Base-by-base conservation (phyloP, 2,113 vertebrate species). In the Crypturellus undulatus region DNA sequence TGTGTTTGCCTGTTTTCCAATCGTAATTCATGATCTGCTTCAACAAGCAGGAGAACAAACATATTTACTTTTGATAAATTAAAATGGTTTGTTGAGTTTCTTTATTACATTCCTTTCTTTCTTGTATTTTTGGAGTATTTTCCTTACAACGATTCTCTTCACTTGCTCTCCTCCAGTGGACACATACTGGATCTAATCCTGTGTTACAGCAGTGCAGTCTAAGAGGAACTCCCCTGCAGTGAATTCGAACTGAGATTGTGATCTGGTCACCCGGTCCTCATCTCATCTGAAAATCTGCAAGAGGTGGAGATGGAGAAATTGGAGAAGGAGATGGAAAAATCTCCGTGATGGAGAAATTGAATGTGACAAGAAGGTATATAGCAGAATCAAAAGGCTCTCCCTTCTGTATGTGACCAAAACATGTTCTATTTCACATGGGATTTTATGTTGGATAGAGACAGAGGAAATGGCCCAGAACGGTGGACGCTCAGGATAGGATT, bases 41-140 rank as follows among this genome's bases (percentile, higher is more conserved):
- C 92, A 93, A 60, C 69, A 90, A 95, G 65, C 87, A 93, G 88
- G 63, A 85, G 83, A 94, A 87, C 77, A 92, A 96, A 95, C 40
- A 79, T 84, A 87, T 94, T 87, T 82, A 67, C 24, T 94, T 92
- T 84, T 89, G 92, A 94, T 84, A 89, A 92, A 96, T 96, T 88
- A 69, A 75, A 94, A 87, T 72, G 43, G 56, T 54, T 65, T 62
- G 26, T 20, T 94, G 56, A 9, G 0, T 65, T 90, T 93, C 62
- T 90, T 79, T 28, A 81, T 40, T 72, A 76, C 28, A 70, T 51
- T 65, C 22, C 22, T 62, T 45, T 6, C 7, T 38, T 36, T 10
- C 2, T 65, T 45, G 2, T 20, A 47, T 64, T 63, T 28, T 14
- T 32, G 51, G 28, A 32, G 34, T 24, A 14, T 52, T 91, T 72